Evolutionary conservation across 35 echinoderm and acorn worm genomes (phyloP).

Genomic region (Apostichopus californicus): DNA sequence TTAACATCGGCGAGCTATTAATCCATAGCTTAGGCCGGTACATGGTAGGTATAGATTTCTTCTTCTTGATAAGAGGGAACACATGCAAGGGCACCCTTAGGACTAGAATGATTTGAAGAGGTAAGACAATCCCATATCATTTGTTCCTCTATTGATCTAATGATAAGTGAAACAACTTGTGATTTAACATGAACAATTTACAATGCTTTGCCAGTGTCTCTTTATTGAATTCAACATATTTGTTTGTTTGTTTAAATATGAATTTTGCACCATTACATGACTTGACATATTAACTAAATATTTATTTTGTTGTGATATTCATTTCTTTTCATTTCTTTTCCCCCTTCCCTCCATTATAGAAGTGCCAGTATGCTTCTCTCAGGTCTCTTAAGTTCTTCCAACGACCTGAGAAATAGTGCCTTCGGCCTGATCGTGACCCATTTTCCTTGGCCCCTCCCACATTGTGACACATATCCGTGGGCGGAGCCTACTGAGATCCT

Average conservation of each 20-base stretch:
- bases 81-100: no score
- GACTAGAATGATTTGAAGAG: no score
- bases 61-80: no score
- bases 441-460: conserved; percentile 83
- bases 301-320: neutral
- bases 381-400: conserved; percentile 75
- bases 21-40: no score
- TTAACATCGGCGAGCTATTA: no score
- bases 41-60: no score
- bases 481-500: conserved; percentile 63
- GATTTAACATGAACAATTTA: no score
- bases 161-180: no score
- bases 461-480: conserved; percentile 51
- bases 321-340: neutral
- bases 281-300: neutral
- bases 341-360: conserved; percentile 19
- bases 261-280: no score
- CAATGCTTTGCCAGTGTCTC: no score
- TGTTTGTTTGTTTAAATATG: neutral
- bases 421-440: conserved; percentile 60
- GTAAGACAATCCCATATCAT: no score
- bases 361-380: conserved; percentile 72
- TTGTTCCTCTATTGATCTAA: no score
- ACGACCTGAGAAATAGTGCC: conserved; percentile 73
- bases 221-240: neutral